Evolutionary conservation across 2,888 invertebrate genomes (phyloP).

Genomic region (Aporophyla nigra): DNA sequence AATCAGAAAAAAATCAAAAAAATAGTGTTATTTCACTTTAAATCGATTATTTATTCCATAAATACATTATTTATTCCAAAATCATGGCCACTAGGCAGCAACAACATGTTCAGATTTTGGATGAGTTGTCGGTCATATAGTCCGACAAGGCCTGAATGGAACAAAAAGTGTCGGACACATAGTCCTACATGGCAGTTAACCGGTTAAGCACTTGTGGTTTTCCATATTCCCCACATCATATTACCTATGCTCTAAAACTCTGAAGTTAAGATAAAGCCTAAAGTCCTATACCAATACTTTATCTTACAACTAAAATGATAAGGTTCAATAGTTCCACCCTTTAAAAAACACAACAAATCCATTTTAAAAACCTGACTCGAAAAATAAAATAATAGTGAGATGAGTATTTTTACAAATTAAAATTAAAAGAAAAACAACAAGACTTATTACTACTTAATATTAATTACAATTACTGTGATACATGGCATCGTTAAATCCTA

Average conservation of each 20-base stretch:
- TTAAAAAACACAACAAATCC: conserved; percentile 9
- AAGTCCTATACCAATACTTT: not conserved
- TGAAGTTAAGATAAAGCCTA: too few species aligned
- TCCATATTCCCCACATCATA: not conserved
- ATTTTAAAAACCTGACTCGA: conserved; percentile 29
- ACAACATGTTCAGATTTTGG: too few species aligned
- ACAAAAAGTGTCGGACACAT: too few species aligned
- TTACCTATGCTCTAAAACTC: too few species aligned
- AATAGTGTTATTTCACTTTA: too few species aligned
- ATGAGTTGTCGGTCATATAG: too few species aligned
- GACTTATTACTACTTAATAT: conserved; percentile 53
- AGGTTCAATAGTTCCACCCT: conserved; percentile 44
- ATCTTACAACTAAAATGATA: not conserved
- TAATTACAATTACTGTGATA: conserved; percentile 71
- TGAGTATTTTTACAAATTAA: conserved; percentile 66
- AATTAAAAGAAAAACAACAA: conserved; percentile 54
- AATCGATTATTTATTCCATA: too few species aligned
- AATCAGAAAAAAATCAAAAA: too few species aligned
- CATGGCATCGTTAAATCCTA: conserved; percentile 82
- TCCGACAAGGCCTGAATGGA: too few species aligned
- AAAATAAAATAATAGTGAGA: conserved; percentile 37
- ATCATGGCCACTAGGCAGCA: too few species aligned
- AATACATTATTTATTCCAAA: too few species aligned
- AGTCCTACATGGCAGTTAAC: too few species aligned
- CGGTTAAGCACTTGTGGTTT: not conserved